Conservation (phyloP, 2,113 vertebrate genomes). For the Baryphthengus martii region DNA sequence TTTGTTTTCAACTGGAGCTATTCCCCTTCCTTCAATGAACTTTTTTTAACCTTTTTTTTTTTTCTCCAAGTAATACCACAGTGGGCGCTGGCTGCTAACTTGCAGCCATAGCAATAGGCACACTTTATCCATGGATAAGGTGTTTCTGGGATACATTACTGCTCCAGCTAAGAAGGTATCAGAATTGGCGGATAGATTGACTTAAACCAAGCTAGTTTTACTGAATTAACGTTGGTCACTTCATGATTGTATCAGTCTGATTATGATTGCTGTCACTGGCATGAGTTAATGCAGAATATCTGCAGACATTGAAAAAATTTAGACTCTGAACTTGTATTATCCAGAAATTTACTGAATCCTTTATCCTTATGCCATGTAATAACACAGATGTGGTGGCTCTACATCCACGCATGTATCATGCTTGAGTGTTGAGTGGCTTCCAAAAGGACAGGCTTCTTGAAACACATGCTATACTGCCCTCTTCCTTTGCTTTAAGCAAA, state of each 20-base stretch:
- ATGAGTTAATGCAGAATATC: neutral
- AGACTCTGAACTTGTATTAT: neutral
- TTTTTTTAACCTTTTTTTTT: no score
- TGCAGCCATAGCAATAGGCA: neutral
- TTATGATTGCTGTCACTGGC: neutral
- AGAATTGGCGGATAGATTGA: neutral
- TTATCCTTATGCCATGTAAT: neutral
- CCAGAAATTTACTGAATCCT: neutral
- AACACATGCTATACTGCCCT: neutral
- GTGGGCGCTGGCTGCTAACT: neutral
- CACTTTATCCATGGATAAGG: neutral
- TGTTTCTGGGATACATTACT: neutral
- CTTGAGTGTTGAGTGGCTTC: neutral
- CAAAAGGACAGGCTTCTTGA: neutral
- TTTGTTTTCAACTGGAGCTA: neutral
- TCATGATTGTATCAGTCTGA: neutral
- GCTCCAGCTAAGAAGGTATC: neutral
- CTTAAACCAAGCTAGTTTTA: neutral
- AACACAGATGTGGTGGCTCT: neutral
- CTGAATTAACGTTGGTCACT: neutral
- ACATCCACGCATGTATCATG: accelerated
- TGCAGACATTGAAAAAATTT: neutral
- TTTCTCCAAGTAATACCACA: neutral
- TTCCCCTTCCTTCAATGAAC: neutral
- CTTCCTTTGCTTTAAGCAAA: neutral